Evolutionary conservation across 2,888 invertebrate genomes (phyloP).

Genomic region (Mythimna ferrago): DNA sequence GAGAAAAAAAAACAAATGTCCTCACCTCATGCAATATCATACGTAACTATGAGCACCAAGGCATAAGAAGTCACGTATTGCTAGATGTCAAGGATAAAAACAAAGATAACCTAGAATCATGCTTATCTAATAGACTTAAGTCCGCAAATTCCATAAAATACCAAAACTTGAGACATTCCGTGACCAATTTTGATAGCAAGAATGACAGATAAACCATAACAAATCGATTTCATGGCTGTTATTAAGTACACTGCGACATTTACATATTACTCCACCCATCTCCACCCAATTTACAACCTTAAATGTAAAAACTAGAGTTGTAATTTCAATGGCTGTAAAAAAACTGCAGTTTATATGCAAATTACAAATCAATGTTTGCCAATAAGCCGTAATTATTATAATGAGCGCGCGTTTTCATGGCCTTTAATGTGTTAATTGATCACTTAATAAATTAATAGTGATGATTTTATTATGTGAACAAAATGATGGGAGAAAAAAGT

Average conservation of each 20-base stretch:
- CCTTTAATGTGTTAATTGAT: slow-evolving; percentile 67
- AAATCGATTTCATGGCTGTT: slow-evolving; percentile 60
- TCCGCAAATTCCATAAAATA: slow-evolving; percentile 40
- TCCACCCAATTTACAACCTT: slow-evolving; percentile 11
- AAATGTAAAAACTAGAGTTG: not conserved
- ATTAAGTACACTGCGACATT: slow-evolving; percentile 59
- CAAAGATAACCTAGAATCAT: slow-evolving; percentile 15
- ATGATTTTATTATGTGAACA: slow-evolving; percentile 44
- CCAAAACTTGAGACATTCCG: slow-evolving; percentile 51
- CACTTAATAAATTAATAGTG: slow-evolving; percentile 60
- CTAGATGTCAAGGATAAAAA: slow-evolving; percentile 20
- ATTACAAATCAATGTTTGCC: slow-evolving; percentile 66
- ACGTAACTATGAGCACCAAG: not conserved
- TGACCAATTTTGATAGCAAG: slow-evolving; percentile 37
- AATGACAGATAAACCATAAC: slow-evolving; percentile 47
- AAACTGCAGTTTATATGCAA: slow-evolving; percentile 64
- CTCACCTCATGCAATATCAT: not conserved
- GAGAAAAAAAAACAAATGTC: too few relatives aligned
- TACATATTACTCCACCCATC: slow-evolving; percentile 38
- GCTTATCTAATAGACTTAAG: slow-evolving; percentile 4
- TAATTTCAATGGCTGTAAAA: not conserved
- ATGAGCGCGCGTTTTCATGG: slow-evolving; percentile 62
- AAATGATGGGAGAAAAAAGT: slow-evolving; percentile 22
- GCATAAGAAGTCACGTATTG: not conserved
- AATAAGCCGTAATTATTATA: slow-evolving; percentile 66